These are phyloP conservation scores for Acleris emargana DNA, from an alignment of 2,888 invertebrate genomes.

Conservation along the genomic window DNA sequence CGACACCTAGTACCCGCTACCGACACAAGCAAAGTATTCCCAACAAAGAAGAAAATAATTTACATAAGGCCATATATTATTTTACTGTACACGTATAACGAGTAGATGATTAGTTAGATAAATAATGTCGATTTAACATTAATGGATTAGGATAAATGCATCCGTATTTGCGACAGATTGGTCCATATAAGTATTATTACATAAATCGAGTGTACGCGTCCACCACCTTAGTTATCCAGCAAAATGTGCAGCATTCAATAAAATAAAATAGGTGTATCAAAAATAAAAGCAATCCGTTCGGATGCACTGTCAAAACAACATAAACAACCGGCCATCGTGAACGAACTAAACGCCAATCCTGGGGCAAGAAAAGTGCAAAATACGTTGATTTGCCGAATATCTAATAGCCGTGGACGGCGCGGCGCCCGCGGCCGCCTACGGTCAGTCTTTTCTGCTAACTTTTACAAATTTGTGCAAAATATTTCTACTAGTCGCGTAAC, in stretches of 20 bases:
- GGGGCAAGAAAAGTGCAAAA: slow-evolving; percentile 23
- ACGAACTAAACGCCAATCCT: background rate
- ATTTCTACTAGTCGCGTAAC: slow-evolving; percentile 77
- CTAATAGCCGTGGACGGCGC: slow-evolving; percentile 64
- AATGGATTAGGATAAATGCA: slow-evolving; percentile 78
- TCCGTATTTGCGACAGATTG: slow-evolving; percentile 82
- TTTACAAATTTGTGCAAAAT: slow-evolving; percentile 83
- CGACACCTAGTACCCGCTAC: slow-evolving; percentile 55
- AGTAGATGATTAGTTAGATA: slow-evolving; percentile 80
- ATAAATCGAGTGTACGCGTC: slow-evolving; percentile 68
- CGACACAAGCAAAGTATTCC: slow-evolving; percentile 70
- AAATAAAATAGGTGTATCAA: slow-evolving; percentile 11
- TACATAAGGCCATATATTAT: slow-evolving; percentile 82
- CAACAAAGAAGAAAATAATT: slow-evolving; percentile 75
- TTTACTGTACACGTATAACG: slow-evolving; percentile 81
- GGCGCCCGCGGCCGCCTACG: slow-evolving; percentile 78
- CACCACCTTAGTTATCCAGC: slow-evolving; percentile 67
- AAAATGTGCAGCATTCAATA: slow-evolving; percentile 40
- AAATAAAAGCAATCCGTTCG: slow-evolving; percentile 17
- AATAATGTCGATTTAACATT: slow-evolving; percentile 79
- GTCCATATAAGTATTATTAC: slow-evolving; percentile 83
- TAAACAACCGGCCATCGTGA: background rate
- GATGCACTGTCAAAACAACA: slow-evolving; percentile 10
- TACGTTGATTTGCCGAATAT: slow-evolving; percentile 59
- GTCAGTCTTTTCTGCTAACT: slow-evolving; percentile 82